A percentile compares a stretch with the other conserved stretches of the same genome.
phyloP scores from a whole-genome alignment of 2,113 vertebrate species.

The Lagopus muta region DNA sequence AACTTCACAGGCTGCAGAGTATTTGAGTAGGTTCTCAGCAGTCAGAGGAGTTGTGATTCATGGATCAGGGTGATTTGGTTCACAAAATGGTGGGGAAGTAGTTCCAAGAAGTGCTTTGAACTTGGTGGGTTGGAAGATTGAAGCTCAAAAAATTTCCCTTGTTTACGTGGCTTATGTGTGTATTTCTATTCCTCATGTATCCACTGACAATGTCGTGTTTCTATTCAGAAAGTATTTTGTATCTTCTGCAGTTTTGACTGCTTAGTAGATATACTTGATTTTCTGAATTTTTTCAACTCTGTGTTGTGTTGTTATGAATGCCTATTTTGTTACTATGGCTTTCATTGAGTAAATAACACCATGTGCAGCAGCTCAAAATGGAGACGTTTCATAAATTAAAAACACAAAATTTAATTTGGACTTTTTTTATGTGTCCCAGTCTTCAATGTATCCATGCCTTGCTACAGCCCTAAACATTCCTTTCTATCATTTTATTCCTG shows the following conservation, averaged over 20 bases:
- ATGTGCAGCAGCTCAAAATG: neutral
- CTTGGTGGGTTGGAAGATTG: neutral
- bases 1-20: neutral
- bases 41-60: neutral
- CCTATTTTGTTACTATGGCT: neutral
- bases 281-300: neutral
- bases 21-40: neutral
- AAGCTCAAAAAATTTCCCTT: neutral
- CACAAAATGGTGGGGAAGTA: neutral
- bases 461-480: neutral
- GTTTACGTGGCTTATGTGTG: neutral
- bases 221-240: neutral
- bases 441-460: neutral
- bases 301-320: neutral
- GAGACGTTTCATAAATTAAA: neutral
- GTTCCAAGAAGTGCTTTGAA: neutral
- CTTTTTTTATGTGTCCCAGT: neutral
- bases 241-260: neutral
- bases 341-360: neutral
- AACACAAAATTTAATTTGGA: neutral
- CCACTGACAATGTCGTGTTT: neutral
- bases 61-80: neutral
- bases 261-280: neutral
- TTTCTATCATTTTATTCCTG: neutral
- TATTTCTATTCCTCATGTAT: neutral